Percentiles rank a stretch among this genome's conserved stretches.
Evolutionary conservation across 1,140 invertebrate genomes (phyloP).

Genomic region (Apocrypta bakeri): DNA sequence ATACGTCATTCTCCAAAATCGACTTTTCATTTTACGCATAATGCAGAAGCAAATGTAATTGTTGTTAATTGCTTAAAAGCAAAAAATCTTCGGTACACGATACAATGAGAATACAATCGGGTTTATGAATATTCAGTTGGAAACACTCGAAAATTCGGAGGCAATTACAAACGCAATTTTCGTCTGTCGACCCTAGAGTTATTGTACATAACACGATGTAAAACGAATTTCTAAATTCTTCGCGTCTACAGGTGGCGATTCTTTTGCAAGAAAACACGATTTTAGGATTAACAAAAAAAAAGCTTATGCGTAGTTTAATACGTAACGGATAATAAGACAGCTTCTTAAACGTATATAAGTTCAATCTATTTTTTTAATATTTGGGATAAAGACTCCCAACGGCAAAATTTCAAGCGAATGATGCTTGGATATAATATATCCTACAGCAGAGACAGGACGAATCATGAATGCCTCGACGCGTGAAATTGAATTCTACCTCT

Average conservation of each 20-base stretch:
- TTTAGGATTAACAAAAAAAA: too few relatives aligned
- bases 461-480: conserved; percentile 56
- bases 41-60: not conserved
- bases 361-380: not conserved
- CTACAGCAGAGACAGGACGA: conserved; percentile 34
- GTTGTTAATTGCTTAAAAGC: not conserved
- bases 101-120: too few relatives aligned
- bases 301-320: too few relatives aligned
- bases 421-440: not conserved
- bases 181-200: not conserved
- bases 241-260: not conserved
- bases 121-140: conserved; percentile 8
- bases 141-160: conserved; percentile 11
- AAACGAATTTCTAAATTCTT: too few relatives aligned
- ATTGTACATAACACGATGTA: too few relatives aligned
- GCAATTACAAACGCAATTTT: conserved; percentile 14
- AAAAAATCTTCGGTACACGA: conserved; percentile 34
- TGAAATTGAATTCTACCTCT: conserved; percentile 63
- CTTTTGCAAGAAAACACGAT: not conserved
- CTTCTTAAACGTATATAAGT: too few relatives aligned
- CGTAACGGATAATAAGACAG: too few relatives aligned
- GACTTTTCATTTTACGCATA: too few relatives aligned
- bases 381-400: conserved; percentile 7
- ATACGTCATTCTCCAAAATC: too few relatives aligned
- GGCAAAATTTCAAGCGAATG: conserved; percentile 8